These are phyloP conservation scores for Virgularia gustaviana DNA, from an alignment of 92 coral and sea anemone genomes.

Conservation along the genomic window DNA sequence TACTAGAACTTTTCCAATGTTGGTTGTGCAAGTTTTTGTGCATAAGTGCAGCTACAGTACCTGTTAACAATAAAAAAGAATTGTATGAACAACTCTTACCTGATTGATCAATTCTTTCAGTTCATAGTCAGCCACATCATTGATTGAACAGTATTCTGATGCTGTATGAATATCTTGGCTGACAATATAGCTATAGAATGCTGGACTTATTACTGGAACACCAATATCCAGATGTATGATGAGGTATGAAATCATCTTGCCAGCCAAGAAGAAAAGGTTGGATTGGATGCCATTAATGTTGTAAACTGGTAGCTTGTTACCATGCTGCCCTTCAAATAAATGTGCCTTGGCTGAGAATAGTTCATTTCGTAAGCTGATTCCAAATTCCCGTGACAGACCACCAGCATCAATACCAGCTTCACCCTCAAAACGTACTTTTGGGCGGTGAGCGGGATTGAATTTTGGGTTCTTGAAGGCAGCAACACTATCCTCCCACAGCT, in stretches of 20 bases:
- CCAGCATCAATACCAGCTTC: slow-evolving; percentile 60
- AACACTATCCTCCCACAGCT: slow-evolving; percentile 47
- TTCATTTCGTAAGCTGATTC: slow-evolving; percentile 30
- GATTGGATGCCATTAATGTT: slow-evolving; percentile 44
- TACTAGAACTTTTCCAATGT: neutral
- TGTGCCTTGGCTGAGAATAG: slow-evolving; percentile 46
- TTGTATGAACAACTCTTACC: slow-evolving; percentile 10
- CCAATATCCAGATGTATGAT: slow-evolving; percentile 50
- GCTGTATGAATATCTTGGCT: slow-evolving; percentile 19
- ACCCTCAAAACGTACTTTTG: slow-evolving; percentile 39
- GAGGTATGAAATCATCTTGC: slow-evolving; percentile 57
- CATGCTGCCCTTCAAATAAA: slow-evolving; percentile 51
- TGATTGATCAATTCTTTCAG: slow-evolving; percentile 39
- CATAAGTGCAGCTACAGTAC: neutral
- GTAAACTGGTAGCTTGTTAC: slow-evolving; percentile 49
- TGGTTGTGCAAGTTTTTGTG: neutral
- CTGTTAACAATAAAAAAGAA: neutral
- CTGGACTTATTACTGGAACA: slow-evolving; percentile 48
- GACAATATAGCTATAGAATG: slow-evolving; percentile 39
- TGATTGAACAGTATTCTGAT: slow-evolving; percentile 18
- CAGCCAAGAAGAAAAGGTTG: slow-evolving; percentile 46
- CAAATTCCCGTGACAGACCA: slow-evolving; percentile 52
- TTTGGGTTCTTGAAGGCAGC: slow-evolving; percentile 34
- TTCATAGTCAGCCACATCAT: slow-evolving; percentile 45
- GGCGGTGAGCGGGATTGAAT: slow-evolving; percentile 23